These are phyloP conservation scores for Schizaphis graminum DNA, from an alignment of 2,888 invertebrate species.

Conservation along the genomic window DNA sequence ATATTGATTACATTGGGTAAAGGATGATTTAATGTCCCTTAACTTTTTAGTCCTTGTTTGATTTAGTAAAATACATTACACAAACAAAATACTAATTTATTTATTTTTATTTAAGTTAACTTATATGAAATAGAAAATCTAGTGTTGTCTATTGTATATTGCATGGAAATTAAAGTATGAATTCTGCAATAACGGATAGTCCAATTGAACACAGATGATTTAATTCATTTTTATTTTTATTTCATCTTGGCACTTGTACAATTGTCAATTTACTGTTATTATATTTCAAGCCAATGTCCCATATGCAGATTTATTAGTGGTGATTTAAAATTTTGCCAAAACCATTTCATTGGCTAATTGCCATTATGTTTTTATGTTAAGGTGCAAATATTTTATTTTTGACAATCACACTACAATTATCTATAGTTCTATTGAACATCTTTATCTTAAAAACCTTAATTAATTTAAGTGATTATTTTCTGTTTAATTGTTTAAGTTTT, in stretches of 20 bases:
- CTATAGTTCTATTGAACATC: background rate
- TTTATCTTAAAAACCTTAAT: background rate
- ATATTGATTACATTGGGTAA: background rate
- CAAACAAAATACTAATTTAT: background rate
- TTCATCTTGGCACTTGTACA: slow-evolving; percentile 34
- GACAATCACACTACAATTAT: background rate
- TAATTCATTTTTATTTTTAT: slow-evolving; percentile 30
- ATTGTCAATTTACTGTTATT: slow-evolving; percentile 43
- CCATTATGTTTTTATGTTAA: slow-evolving; percentile 44
- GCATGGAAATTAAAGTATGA: background rate
- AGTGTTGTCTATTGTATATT: background rate
- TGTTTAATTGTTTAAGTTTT: background rate
- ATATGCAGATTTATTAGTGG: slow-evolving; percentile 26
- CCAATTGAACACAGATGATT: background rate
- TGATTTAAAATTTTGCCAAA: slow-evolving; percentile 53
- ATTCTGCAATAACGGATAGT: background rate
- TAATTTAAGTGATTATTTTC: background rate
- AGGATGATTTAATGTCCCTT: background rate
- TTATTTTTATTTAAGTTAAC: background rate
- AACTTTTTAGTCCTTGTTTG: background rate
- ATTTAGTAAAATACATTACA: background rate
- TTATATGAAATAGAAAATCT: background rate
- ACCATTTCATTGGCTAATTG: slow-evolving; percentile 4
- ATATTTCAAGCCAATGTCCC: slow-evolving; percentile 35
- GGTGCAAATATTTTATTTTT: background rate